A percentile compares a stretch with the other conserved stretches of the same genome.
phyloP scores from a whole-genome alignment of 2,113 vertebrate genomes.

The Paramormyrops kingsleyae region DNA sequence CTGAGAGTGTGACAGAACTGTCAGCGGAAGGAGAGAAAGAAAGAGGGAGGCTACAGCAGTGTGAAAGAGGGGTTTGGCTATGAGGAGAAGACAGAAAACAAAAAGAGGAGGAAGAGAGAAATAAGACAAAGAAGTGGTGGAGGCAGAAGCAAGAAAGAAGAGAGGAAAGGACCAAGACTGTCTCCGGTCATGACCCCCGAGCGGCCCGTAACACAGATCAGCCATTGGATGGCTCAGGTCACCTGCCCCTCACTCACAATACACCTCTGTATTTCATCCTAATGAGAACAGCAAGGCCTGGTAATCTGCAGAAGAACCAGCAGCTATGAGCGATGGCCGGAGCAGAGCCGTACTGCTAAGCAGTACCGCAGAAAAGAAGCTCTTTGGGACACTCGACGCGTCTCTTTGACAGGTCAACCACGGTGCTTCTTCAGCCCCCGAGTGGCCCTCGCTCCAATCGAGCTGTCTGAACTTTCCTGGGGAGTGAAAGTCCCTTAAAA shows the following conservation, averaged over 20 bases:
- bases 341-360: constrained; percentile 21
- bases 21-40: constrained; percentile 24
- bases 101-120: constrained; percentile 27
- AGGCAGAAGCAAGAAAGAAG: background rate
- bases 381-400: constrained; percentile 17
- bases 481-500: background rate
- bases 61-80: constrained; percentile 5
- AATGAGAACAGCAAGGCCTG: constrained; percentile 11
- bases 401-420: background rate
- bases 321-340: background rate
- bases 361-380: constrained; percentile 10
- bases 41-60: constrained; percentile 20
- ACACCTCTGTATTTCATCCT: constrained; percentile 9
- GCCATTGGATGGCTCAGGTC: constrained; percentile 15
- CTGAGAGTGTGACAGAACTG: constrained; percentile 28
- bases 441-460: background rate
- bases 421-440: background rate
- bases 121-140: constrained; percentile 21
- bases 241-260: constrained; percentile 18
- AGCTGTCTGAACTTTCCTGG: background rate
- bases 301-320: constrained; percentile 20
- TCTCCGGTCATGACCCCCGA: background rate
- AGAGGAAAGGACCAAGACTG: constrained; percentile 9
- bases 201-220: constrained; percentile 1
- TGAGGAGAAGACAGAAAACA: constrained; percentile 19